These are phyloP conservation scores for Adineta ricciae DNA, from an alignment of 2,888 invertebrate genomes.

Conservation along the genomic window DNA sequence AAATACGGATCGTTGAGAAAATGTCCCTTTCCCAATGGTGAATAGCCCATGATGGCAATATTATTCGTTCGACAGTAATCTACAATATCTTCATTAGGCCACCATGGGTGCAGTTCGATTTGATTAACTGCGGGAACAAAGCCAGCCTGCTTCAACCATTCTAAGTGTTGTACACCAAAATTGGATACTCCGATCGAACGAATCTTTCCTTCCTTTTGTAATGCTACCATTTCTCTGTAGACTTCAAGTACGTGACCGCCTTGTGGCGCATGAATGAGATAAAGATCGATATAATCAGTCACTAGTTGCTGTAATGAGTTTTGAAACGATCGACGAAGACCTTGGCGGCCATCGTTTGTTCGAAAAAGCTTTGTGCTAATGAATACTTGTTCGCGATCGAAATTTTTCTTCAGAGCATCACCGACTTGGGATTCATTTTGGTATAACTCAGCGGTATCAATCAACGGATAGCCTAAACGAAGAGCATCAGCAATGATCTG, in stretches of 20 bases:
- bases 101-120: constrained; percentile 40
- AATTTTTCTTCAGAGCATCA: constrained; percentile 34
- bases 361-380: constrained; percentile 38
- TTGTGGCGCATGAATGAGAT: constrained; percentile 38
- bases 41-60: constrained; percentile 40
- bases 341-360: neutral
- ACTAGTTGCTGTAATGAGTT: constrained; percentile 35
- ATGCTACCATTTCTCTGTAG: constrained; percentile 38
- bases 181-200: constrained; percentile 41
- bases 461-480: constrained; percentile 36
- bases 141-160: constrained; percentile 39
- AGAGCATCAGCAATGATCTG: constrained; percentile 36
- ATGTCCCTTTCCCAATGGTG: constrained; percentile 38
- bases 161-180: constrained; percentile 40
- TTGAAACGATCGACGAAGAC: constrained; percentile 34
- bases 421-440: constrained; percentile 38
- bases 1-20: constrained; percentile 37
- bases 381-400: constrained; percentile 38
- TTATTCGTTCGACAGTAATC: constrained; percentile 38
- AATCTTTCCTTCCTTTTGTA: constrained; percentile 38
- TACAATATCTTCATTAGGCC: constrained; percentile 38
- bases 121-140: constrained; percentile 40
- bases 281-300: constrained; percentile 38
- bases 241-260: constrained; percentile 38
- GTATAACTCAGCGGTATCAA: constrained; percentile 38